Percentiles rank a stretch among this genome's conserved stretches.
phyloP scores from a whole-genome alignment of 2,797 vertebrate species.

The Babyrousa celebensis region DNA sequence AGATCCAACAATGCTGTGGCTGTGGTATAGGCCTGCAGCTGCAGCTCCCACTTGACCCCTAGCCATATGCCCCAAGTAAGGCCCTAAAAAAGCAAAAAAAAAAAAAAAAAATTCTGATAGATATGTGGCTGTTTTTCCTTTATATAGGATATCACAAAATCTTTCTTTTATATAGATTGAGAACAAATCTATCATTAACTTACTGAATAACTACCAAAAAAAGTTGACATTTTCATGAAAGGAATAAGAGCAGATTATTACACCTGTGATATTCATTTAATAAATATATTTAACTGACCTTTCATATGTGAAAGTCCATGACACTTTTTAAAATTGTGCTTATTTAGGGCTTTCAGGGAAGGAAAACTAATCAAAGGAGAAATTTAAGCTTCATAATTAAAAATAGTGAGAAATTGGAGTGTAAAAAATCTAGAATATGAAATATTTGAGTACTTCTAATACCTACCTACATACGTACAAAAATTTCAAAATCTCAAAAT shows the following conservation, averaged over 20 bases:
- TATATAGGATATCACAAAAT: not conserved
- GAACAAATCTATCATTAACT: not conserved
- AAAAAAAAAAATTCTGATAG: not conserved
- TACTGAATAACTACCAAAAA: not conserved
- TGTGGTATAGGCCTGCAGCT: no score
- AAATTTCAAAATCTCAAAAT: not conserved
- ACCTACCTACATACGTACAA: accelerated
- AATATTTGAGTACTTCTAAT: no score
- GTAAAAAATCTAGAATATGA: not conserved
- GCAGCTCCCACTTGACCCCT: no score
- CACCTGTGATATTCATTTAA: constrained; percentile 76
- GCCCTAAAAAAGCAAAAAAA: no score
- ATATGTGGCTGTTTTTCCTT: not conserved
- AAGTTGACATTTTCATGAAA: constrained; percentile 60
- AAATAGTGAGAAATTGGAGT: not conserved
- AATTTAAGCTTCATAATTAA: not conserved
- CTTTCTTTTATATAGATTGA: not conserved
- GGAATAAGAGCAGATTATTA: constrained; percentile 50
- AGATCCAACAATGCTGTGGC: no score
- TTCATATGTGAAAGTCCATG: constrained; percentile 61
- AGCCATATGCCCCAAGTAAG: no score
- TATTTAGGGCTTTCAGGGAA: constrained; percentile 68
- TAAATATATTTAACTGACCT: constrained; percentile 81
- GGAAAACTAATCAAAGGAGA: not conserved
- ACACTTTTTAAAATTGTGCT: not conserved